Conservation (phyloP, 2,113 vertebrate species). For the Anthoscopus minutus region DNA sequence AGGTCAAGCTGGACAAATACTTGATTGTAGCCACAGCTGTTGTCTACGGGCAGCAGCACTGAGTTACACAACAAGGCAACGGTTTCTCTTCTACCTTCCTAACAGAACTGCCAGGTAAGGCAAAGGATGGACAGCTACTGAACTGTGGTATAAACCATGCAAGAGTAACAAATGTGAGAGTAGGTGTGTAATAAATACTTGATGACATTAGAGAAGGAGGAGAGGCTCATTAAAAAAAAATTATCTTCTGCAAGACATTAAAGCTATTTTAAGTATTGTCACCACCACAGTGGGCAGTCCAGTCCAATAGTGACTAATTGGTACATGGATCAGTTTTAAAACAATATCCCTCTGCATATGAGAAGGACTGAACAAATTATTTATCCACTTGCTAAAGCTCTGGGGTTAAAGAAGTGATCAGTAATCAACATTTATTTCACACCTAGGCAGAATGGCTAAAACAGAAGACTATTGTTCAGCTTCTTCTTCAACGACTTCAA, state of each 20-base stretch:
- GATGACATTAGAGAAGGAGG: constrained; percentile 1
- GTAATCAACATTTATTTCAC: constrained; percentile 90
- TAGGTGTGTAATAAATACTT: constrained; percentile 77
- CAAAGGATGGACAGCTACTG: constrained; percentile 66
- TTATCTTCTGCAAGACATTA: constrained; percentile 29
- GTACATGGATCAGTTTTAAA: constrained; percentile 37
- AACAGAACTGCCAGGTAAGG: constrained; percentile 67
- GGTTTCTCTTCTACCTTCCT: constrained; percentile 60
- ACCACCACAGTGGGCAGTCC: background rate
- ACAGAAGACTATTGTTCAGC: constrained; percentile 77
- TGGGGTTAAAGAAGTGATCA: constrained; percentile 69
- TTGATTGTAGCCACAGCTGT: constrained; percentile 70
- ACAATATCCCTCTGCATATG: constrained; percentile 23
- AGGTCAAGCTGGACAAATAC: constrained; percentile 73
- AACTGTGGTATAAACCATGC: constrained; percentile 76
- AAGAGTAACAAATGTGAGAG: constrained; percentile 68
- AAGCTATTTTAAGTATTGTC: constrained; percentile 49
- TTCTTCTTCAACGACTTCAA: constrained; percentile 83
- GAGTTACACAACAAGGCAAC: constrained; percentile 71
- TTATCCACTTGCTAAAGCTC: constrained; percentile 62
- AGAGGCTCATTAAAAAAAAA: constrained; percentile 31
- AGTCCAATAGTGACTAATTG: constrained; percentile 1
- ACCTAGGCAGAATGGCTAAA: constrained; percentile 85
- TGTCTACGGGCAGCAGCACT: constrained; percentile 74
- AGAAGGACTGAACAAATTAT: constrained; percentile 56